Conservation (phyloP, 2,113 vertebrate genomes). For the Coturnix japonica region DNA sequence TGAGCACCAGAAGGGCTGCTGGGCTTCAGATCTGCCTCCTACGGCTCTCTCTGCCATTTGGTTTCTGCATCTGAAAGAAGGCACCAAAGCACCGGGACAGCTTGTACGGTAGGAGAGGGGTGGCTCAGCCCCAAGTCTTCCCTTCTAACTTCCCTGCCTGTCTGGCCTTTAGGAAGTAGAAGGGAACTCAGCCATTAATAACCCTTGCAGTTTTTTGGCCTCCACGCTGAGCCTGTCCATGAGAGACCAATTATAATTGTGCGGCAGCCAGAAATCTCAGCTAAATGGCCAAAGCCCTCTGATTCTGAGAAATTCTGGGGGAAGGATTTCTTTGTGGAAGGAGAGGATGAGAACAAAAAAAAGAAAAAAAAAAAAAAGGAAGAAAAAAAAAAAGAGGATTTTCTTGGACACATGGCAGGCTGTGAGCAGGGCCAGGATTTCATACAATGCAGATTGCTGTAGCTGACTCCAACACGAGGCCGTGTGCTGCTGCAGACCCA, state of each 20-base stretch:
- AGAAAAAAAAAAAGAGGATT: not conserved
- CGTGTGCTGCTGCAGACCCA: not conserved
- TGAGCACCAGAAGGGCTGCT: not conserved
- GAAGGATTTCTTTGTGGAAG: slow-evolving; percentile 56
- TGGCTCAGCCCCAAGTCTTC: slow-evolving; percentile 42
- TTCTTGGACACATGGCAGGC: slow-evolving; percentile 60
- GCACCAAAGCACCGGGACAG: not conserved
- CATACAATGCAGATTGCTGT: slow-evolving; percentile 14
- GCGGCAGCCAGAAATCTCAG: slow-evolving; percentile 34
- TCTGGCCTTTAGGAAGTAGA: slow-evolving; percentile 53
- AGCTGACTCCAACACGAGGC: slow-evolving; percentile 16
- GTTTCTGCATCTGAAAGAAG: slow-evolving; percentile 8
- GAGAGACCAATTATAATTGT: slow-evolving; percentile 56
- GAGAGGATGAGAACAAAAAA: slow-evolving; percentile 16
- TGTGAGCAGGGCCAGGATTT: slow-evolving; percentile 15
- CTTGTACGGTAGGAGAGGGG: not conserved
- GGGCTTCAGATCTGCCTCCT: not conserved
- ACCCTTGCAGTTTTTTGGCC: slow-evolving; percentile 64
- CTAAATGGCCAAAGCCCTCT: slow-evolving; percentile 44
- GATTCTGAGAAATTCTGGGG: slow-evolving; percentile 65
- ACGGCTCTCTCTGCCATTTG: not conserved
- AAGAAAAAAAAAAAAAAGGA: not conserved
- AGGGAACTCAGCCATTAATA: slow-evolving; percentile 64
- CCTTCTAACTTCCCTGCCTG: slow-evolving; percentile 43
- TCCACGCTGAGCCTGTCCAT: not conserved